Evolutionary conservation across 2,797 vertebrate genomes (phyloP).

Genomic region (Trematomus bernacchii): DNA sequence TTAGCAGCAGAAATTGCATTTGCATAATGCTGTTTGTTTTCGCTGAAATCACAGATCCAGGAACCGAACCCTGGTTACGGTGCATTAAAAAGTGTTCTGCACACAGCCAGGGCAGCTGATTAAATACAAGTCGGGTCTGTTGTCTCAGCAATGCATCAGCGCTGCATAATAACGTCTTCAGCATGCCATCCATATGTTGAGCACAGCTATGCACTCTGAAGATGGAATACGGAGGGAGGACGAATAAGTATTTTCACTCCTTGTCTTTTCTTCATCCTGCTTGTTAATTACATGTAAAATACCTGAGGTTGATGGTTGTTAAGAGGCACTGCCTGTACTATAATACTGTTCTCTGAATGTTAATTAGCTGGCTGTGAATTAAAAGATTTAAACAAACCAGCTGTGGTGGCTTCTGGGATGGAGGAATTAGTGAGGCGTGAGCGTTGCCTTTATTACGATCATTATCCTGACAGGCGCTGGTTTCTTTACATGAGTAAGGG

Average conservation of each 20-base stretch:
- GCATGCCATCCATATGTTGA: conserved; percentile 56
- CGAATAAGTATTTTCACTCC: conserved; percentile 67
- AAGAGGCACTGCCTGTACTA: conserved; percentile 73
- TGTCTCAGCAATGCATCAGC: conserved; percentile 68
- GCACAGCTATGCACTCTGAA: conserved; percentile 40
- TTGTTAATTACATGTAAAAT: conserved; percentile 84
- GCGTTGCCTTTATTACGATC: conserved; percentile 84
- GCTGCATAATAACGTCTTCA: conserved; percentile 63
- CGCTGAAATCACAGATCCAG: conserved; percentile 69
- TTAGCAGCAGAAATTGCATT: conserved; percentile 63
- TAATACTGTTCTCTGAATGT: conserved; percentile 81
- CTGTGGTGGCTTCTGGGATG: conserved; percentile 84
- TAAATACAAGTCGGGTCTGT: conserved; percentile 67
- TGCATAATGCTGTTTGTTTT: conserved; percentile 74
- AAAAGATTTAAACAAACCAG: conserved; percentile 86
- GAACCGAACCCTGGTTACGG: conserved; percentile 59
- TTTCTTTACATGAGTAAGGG: conserved; percentile 79
- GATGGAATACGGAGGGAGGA: conserved; percentile 54
- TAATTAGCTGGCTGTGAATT: conserved; percentile 87
- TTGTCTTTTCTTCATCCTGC: conserved; percentile 51
- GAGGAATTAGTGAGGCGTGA: conserved; percentile 87
- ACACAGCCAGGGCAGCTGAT: conserved; percentile 72
- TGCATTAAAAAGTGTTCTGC: conserved; percentile 71
- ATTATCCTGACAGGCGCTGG: conserved; percentile 85
- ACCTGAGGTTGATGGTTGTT: conserved; percentile 80